phyloP scores from a whole-genome alignment of 2,888 invertebrate genomes.

The Micoletzkya japonica region DNA sequence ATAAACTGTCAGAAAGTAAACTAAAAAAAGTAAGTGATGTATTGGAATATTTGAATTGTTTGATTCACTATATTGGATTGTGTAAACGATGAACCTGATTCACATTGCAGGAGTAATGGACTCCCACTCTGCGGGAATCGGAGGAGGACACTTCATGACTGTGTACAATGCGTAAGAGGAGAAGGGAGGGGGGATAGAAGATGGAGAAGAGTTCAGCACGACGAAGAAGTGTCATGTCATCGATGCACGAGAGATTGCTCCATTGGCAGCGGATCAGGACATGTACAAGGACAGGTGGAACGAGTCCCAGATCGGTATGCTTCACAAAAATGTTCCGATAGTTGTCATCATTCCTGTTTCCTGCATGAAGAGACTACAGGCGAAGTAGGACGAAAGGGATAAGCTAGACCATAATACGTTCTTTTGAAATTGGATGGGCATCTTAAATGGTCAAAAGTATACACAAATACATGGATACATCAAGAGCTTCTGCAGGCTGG shows the following conservation, averaged over 20 bases:
- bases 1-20: no score
- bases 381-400: no score
- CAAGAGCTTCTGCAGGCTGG: constrained; percentile 48
- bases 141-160: constrained; percentile 85
- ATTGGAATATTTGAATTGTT: no score
- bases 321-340: no score
- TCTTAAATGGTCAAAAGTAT: no score
- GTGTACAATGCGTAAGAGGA: constrained; percentile 72
- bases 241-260: constrained; percentile 67
- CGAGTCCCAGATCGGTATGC: constrained; percentile 46
- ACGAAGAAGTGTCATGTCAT: constrained; percentile 60
- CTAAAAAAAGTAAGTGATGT: no score
- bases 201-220: constrained; percentile 39
- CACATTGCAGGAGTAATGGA: constrained; percentile 71
- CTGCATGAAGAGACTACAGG: no score
- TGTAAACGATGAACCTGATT: background rate
- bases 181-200: background rate
- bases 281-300: constrained; percentile 63
- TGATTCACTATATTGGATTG: no score
- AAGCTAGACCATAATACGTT: no score
- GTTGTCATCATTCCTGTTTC: no score
- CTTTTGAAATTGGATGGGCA: no score
- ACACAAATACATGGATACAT: background rate
- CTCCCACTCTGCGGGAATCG: constrained; percentile 83
- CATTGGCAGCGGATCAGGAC: constrained; percentile 69